Evolutionary conservation across 2,888 invertebrate genomes (phyloP).

Genomic region (Hemicrepidius hirtus): DNA sequence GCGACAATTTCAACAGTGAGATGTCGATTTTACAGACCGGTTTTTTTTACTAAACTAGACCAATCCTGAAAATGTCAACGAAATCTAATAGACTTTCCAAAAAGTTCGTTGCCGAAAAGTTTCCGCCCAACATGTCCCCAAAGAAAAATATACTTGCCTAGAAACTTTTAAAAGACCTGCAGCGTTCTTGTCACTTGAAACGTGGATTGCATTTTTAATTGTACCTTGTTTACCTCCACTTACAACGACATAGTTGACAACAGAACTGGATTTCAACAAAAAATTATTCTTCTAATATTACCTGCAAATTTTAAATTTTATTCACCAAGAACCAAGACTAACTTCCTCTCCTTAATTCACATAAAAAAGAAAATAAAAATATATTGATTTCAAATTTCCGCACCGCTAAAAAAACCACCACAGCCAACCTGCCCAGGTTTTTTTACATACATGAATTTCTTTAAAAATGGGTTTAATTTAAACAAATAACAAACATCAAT

Average conservation of each 20-base stretch:
- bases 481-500: too few relatives aligned
- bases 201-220: conserved; percentile 22
- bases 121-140: neutral
- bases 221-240: conserved; percentile 24
- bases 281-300: too few relatives aligned
- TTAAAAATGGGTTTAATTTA: too few relatives aligned
- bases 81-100: conserved; percentile 1
- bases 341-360: too few relatives aligned
- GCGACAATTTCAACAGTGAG: conserved; percentile 11
- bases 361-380: too few relatives aligned
- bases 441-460: too few relatives aligned
- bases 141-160: neutral
- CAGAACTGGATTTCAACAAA: conserved; percentile 10
- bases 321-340: too few relatives aligned
- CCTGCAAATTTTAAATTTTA: too few relatives aligned
- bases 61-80: conserved; percentile 13
- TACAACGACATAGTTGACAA: conserved; percentile 14
- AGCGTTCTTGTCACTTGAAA: conserved; percentile 15
- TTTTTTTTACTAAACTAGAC: conserved; percentile 21
- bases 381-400: too few relatives aligned
- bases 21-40: conserved; percentile 14
- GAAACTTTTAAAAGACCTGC: neutral
- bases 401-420: too few relatives aligned
- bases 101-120: neutral
- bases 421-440: too few relatives aligned